Evolutionary conservation across 2,797 vertebrate species (phyloP).

Genomic region (Aeoliscus strigatus): DNA sequence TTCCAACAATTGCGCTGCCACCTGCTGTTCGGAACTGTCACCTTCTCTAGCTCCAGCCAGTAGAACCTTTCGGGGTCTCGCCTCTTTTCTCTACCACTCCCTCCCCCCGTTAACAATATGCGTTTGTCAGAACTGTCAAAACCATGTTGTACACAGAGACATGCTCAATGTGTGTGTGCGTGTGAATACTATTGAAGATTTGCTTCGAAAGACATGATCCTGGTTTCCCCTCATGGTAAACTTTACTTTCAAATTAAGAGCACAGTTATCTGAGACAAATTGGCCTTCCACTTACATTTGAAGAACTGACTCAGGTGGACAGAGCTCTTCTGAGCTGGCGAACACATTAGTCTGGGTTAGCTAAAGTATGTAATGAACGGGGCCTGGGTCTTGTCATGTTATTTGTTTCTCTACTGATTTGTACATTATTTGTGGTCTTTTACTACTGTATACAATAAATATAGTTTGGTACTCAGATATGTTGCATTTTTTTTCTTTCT

Average conservation of each 20-base stretch:
- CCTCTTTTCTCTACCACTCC: background rate
- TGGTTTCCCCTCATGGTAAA: too few relatives aligned
- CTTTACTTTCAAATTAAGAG: constrained; percentile 40
- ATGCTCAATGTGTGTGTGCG: constrained; percentile 1
- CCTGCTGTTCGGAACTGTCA: background rate
- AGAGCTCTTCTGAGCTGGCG: constrained; percentile 9
- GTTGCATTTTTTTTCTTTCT: constrained; percentile 12
- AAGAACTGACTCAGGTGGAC: constrained; percentile 17
- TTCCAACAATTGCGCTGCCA: background rate
- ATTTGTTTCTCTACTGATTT: constrained; percentile 82
- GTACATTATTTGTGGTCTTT: constrained; percentile 87
- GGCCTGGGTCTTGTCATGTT: constrained; percentile 71
- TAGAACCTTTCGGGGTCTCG: constrained; percentile 3
- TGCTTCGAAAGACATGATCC: constrained; percentile 11
- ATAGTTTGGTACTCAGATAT: constrained; percentile 84
- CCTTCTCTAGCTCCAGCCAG: background rate
- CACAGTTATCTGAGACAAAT: constrained; percentile 42
- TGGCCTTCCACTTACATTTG: constrained; percentile 17
- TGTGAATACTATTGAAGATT: constrained; percentile 1
- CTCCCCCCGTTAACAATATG: constrained; percentile 2
- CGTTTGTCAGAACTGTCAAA: too few relatives aligned
- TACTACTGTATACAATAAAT: constrained; percentile 90
- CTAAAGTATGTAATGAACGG: constrained; percentile 35
- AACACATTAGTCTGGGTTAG: constrained; percentile 1
- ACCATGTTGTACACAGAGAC: constrained; percentile 3